These are phyloP conservation scores for Siphamia tubifer DNA, from an alignment of 2,113 vertebrate species.

Conservation along the genomic window DNA sequence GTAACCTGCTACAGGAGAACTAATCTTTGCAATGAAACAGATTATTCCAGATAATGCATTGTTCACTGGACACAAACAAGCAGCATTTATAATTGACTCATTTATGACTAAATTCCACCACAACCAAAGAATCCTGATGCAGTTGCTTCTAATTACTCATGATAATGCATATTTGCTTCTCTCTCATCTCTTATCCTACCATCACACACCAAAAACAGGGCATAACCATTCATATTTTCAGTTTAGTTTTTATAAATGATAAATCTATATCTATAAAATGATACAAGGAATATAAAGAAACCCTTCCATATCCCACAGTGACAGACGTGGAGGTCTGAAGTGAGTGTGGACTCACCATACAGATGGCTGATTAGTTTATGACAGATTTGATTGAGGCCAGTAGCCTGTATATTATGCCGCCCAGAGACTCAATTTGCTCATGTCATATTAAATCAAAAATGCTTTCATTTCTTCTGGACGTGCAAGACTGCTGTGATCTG, in stretches of 20 bases:
- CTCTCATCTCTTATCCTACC: background rate
- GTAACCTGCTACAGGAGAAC: slow-evolving; percentile 54
- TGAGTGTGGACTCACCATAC: background rate
- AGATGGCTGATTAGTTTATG: slow-evolving; percentile 25
- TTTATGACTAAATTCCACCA: slow-evolving; percentile 26
- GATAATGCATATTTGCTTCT: background rate
- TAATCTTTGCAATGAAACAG: slow-evolving; percentile 59
- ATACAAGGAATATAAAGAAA: background rate
- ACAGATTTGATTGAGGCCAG: slow-evolving; percentile 58
- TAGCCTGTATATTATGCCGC: slow-evolving; percentile 59
- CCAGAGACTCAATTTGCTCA: slow-evolving; percentile 65
- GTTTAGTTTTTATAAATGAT: background rate
- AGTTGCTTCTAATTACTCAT: slow-evolving; percentile 13
- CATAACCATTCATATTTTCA: background rate
- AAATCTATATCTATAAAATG: background rate
- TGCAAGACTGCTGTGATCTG: slow-evolving; percentile 54
- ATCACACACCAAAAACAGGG: no score
- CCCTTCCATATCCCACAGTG: background rate
- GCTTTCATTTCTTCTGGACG: slow-evolving; percentile 32
- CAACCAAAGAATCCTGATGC: background rate
- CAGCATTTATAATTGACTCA: slow-evolving; percentile 4
- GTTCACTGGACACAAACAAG: slow-evolving; percentile 49
- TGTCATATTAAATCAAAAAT: slow-evolving; percentile 68
- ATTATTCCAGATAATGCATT: slow-evolving; percentile 47
- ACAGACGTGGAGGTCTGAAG: background rate